Percentiles rank a stretch among this genome's conserved stretches.
phyloP scores from a whole-genome alignment of 2,888 invertebrate genomes.

The Buathra laborator region DNA sequence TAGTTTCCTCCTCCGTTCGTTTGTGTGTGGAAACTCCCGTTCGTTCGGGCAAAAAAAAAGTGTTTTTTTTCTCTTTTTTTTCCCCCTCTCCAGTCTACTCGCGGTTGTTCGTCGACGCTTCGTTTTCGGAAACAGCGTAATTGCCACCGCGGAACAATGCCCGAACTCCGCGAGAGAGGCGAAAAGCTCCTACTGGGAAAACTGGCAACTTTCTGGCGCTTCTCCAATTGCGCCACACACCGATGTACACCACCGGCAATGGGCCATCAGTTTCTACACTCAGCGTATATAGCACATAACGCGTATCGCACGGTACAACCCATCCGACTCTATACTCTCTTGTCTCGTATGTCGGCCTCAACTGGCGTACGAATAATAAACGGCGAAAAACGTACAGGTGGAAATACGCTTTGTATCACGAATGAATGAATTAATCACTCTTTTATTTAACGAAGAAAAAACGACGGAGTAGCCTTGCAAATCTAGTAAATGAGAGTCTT shows the following conservation, averaged over 20 bases:
- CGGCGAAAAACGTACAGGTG: slow-evolving; percentile 21
- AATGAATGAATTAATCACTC: slow-evolving; percentile 51
- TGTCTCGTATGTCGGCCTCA: slow-evolving; percentile 35
- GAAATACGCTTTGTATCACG: slow-evolving; percentile 50
- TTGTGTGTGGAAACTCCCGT: slow-evolving; percentile 48
- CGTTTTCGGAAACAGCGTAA: slow-evolving; percentile 73
- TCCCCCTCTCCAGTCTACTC: slow-evolving; percentile 2
- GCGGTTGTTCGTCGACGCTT: slow-evolving; percentile 58
- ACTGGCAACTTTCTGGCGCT: slow-evolving; percentile 70
- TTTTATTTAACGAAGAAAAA: slow-evolving; percentile 36
- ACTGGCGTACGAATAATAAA: slow-evolving; percentile 36
- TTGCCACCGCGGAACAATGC: slow-evolving; percentile 72
- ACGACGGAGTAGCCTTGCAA: neutral
- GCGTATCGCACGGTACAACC: neutral
- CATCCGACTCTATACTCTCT: slow-evolving; percentile 11
- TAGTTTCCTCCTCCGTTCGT: slow-evolving; percentile 43
- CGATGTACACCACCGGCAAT: slow-evolving; percentile 49
- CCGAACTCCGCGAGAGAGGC: slow-evolving; percentile 54
- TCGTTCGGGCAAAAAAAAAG: slow-evolving; percentile 46
- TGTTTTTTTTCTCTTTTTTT: slow-evolving; percentile 32
- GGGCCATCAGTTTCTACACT: slow-evolving; percentile 52
- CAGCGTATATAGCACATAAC: slow-evolving; percentile 11
- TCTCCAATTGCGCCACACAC: slow-evolving; percentile 67
- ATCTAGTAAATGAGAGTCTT: slow-evolving; percentile 1
- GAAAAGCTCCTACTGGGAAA: slow-evolving; percentile 64